Conservation (phyloP, 1,140 invertebrate species). For the Cepaea nemoralis region DNA sequence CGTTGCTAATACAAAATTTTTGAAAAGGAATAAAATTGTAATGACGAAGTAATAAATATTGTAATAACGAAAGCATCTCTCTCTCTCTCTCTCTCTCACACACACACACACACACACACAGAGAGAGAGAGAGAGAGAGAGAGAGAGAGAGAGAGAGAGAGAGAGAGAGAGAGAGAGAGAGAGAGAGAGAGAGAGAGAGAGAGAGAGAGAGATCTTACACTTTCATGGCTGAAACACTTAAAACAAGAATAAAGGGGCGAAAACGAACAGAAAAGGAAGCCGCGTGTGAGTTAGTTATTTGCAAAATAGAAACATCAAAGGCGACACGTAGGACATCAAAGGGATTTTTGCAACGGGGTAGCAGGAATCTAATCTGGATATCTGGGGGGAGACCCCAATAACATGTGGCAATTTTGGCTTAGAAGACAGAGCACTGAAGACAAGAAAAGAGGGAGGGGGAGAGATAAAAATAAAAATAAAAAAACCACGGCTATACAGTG, state of each 20-base stretch:
- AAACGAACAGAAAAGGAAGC: slow-evolving; percentile 5
- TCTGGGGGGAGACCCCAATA: neutral
- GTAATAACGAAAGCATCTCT: too few relatives aligned
- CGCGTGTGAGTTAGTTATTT: slow-evolving; percentile 29
- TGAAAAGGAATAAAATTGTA: too few relatives aligned
- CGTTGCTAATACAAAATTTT: too few relatives aligned
- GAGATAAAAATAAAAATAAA: neutral
- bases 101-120: too few relatives aligned
- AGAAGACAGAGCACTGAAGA: neutral
- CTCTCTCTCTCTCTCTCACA: too few relatives aligned
- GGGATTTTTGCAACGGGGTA: slow-evolving; percentile 27
- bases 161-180: too few relatives aligned
- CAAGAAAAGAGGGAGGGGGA: neutral
- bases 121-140: too few relatives aligned
- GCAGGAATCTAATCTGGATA: slow-evolving; percentile 24
- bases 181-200: too few relatives aligned
- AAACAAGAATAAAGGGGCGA: neutral
- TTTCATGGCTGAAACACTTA: neutral
- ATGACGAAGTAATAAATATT: too few relatives aligned
- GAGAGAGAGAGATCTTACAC: too few relatives aligned
- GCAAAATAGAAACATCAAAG: slow-evolving; percentile 39
- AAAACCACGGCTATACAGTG: too few relatives aligned
- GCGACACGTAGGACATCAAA: slow-evolving; percentile 23
- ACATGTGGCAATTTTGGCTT: slow-evolving; percentile 5
- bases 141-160: too few relatives aligned